Conservation (phyloP, 2,888 invertebrate species). For the Lamellibrachia satsuma region DNA sequence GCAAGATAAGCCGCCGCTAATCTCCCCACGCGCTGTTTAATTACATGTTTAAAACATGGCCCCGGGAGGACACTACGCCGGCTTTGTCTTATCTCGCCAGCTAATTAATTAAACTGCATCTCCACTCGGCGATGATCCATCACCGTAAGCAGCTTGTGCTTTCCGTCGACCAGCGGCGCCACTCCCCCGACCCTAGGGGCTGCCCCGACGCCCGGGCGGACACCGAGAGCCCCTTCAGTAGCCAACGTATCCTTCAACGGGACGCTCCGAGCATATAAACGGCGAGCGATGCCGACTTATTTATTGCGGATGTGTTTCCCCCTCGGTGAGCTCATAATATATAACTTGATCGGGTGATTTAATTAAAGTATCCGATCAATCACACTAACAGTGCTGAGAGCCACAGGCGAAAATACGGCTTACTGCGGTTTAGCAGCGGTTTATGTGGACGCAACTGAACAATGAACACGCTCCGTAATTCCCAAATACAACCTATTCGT, state of each 20-base stretch:
- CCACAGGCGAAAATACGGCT: neutral
- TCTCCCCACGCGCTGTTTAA: conserved; percentile 17
- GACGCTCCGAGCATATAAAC: neutral
- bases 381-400: neutral
- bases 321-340: neutral
- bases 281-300: neutral
- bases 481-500: no score
- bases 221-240: neutral
- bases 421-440: neutral
- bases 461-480: neutral
- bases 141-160: neutral
- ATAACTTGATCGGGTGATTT: conserved; percentile 17
- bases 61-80: neutral
- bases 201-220: neutral
- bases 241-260: neutral
- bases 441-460: neutral
- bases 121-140: conserved; percentile 10
- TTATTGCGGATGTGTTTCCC: neutral
- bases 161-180: neutral
- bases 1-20: neutral
- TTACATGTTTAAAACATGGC: conserved; percentile 9
- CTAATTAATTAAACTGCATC: conserved; percentile 17
- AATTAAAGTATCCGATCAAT: neutral
- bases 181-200: neutral
- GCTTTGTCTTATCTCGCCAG: conserved; percentile 13